Evolutionary conservation across 1,140 invertebrate genomes (phyloP).

Genomic region (Micrasema longulum): DNA sequence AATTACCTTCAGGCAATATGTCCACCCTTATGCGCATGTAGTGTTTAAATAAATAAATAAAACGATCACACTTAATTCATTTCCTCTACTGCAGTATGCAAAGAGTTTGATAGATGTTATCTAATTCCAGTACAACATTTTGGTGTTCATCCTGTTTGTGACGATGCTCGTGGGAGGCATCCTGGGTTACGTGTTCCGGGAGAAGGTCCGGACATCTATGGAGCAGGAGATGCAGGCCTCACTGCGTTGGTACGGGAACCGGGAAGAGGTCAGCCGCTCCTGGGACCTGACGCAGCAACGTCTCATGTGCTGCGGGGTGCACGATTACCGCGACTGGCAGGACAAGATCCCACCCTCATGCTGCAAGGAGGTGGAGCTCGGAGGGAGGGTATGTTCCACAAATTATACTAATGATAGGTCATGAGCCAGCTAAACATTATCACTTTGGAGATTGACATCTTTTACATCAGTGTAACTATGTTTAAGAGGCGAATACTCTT

Average conservation of each 20-base stretch:
- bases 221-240: slow-evolving; percentile 83
- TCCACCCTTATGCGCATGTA: too few relatives aligned
- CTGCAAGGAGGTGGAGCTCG: slow-evolving; percentile 76
- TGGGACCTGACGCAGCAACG: slow-evolving; percentile 87
- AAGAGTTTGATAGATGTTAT: too few relatives aligned
- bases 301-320: slow-evolving; percentile 87
- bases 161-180: slow-evolving; percentile 90
- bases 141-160: slow-evolving; percentile 87
- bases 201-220: slow-evolving; percentile 78
- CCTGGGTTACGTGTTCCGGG: slow-evolving; percentile 88
- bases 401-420: too few relatives aligned
- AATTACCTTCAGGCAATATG: too few relatives aligned
- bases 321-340: slow-evolving; percentile 80
- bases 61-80: too few relatives aligned
- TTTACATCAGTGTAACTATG: too few relatives aligned
- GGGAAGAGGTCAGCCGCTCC: slow-evolving; percentile 76
- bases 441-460: too few relatives aligned
- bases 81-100: too few relatives aligned
- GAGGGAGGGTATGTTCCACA: slow-evolving; percentile 66
- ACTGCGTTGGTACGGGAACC: slow-evolving; percentile 77
- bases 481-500: too few relatives aligned
- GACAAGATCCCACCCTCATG: slow-evolving; percentile 82
- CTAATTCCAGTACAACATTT: slow-evolving; percentile 85
- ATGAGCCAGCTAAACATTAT: too few relatives aligned
- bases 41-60: too few relatives aligned